Conservation (phyloP, 2,113 vertebrate genomes). For the Sebastes fasciatus region DNA sequence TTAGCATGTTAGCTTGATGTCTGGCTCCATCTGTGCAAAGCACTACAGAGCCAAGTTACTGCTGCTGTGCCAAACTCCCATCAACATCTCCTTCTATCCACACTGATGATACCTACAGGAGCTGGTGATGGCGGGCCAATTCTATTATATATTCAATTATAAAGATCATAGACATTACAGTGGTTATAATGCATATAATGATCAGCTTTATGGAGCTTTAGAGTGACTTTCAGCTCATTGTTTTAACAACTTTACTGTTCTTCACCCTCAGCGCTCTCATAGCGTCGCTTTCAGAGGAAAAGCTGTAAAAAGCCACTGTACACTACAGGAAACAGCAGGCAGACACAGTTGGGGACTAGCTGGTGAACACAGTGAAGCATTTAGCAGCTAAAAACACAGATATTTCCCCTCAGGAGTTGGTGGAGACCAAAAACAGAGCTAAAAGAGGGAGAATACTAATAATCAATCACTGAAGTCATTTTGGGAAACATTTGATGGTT, state of each 20-base stretch:
- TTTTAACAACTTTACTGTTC: too few species aligned
- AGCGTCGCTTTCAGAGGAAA: too few species aligned
- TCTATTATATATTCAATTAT: neutral
- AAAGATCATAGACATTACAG: neutral
- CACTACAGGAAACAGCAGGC: too few species aligned
- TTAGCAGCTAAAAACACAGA: too few species aligned
- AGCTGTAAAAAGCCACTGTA: too few species aligned
- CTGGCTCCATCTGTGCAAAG: slow-evolving; percentile 38
- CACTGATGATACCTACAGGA: neutral
- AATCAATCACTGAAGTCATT: too few species aligned
- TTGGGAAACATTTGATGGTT: too few species aligned
- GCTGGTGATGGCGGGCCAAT: neutral
- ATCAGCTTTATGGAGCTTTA: neutral
- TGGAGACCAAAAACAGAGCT: neutral
- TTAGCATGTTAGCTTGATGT: slow-evolving; percentile 23
- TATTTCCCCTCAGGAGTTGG: too few species aligned
- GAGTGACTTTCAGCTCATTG: too few species aligned
- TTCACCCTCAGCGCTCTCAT: too few species aligned
- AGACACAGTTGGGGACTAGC: too few species aligned
- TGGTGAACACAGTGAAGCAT: too few species aligned
- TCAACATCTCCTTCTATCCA: neutral
- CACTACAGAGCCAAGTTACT: neutral
- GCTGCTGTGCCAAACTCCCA: neutral
- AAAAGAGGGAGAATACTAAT: neutral
- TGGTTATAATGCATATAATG: neutral